Percentiles rank a stretch among this genome's conserved stretches.
Evolutionary conservation across 1,140 invertebrate genomes (phyloP).

Genomic region (Batillaria attramentaria): DNA sequence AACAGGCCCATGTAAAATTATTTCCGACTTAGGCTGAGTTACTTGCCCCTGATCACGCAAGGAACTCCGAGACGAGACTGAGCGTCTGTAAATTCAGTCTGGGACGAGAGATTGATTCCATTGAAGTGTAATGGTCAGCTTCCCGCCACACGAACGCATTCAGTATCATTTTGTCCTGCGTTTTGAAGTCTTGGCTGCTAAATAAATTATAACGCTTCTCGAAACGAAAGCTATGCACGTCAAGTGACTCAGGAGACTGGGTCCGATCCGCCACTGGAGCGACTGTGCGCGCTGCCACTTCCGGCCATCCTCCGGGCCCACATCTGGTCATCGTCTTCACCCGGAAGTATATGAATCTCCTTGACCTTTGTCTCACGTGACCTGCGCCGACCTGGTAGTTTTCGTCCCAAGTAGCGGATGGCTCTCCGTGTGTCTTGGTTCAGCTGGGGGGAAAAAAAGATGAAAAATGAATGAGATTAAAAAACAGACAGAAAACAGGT

Average conservation of each 20-base stretch:
- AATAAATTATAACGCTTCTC: too few species aligned
- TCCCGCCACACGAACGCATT: too few species aligned
- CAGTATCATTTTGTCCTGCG: too few species aligned
- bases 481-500: not conserved
- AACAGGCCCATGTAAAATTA: too few species aligned
- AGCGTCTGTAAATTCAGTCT: too few species aligned
- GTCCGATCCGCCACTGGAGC: constrained; percentile 19
- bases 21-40: too few species aligned
- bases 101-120: too few species aligned
- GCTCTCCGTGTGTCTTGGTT: constrained; percentile 24
- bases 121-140: too few species aligned
- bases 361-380: constrained; percentile 26
- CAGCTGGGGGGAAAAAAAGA: constrained; percentile 14
- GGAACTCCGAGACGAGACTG: too few species aligned
- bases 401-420: not conserved
- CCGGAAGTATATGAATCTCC: constrained; percentile 30
- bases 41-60: too few species aligned
- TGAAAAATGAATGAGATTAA: not conserved
- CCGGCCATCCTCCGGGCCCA: constrained; percentile 24
- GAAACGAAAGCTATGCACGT: not conserved
- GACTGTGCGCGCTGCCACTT: constrained; percentile 16
- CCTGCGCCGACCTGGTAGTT: constrained; percentile 1
- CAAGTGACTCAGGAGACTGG: not conserved
- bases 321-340: constrained; percentile 27
- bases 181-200: too few species aligned